Conservation (phyloP, 1,140 invertebrate species). For the Papilio aristodemus region DNA sequence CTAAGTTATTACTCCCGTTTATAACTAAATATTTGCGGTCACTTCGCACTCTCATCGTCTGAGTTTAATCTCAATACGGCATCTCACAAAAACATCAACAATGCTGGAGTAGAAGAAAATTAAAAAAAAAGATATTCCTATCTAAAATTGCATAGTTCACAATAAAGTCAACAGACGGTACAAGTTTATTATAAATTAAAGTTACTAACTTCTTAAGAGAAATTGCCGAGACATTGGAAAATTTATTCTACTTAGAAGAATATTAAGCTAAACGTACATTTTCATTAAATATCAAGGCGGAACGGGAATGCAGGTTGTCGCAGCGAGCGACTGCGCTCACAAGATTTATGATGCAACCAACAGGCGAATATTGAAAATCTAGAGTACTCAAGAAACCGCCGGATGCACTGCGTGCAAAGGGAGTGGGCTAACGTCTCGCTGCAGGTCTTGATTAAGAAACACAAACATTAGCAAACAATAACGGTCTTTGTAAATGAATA, state of each 20-base stretch:
- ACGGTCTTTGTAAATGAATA: background rate
- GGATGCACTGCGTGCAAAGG: constrained; percentile 64
- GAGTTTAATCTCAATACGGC: no score
- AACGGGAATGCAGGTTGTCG: constrained; percentile 72
- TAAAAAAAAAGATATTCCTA: no score
- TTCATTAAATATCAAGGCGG: constrained; percentile 74
- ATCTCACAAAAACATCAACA: no score
- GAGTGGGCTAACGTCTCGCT: constrained; percentile 42
- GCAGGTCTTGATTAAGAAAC: constrained; percentile 31
- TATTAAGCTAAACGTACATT: constrained; percentile 69
- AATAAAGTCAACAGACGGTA: background rate
- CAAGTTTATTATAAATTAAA: constrained; percentile 22
- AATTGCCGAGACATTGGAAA: constrained; percentile 27
- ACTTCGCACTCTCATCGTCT: no score
- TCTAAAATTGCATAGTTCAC: background rate
- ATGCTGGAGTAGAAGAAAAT: no score
- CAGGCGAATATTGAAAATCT: constrained; percentile 77
- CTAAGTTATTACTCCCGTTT: no score
- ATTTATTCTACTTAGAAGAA: constrained; percentile 45
- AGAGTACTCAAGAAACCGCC: constrained; percentile 67
- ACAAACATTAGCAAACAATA: constrained; percentile 19
- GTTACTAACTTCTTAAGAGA: constrained; percentile 5
- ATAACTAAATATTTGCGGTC: no score
- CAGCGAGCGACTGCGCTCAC: constrained; percentile 60
- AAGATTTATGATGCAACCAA: constrained; percentile 75